These are phyloP conservation scores for Trichechus manatus DNA, from an alignment of 2,113 vertebrate species.

Conservation along the genomic window DNA sequence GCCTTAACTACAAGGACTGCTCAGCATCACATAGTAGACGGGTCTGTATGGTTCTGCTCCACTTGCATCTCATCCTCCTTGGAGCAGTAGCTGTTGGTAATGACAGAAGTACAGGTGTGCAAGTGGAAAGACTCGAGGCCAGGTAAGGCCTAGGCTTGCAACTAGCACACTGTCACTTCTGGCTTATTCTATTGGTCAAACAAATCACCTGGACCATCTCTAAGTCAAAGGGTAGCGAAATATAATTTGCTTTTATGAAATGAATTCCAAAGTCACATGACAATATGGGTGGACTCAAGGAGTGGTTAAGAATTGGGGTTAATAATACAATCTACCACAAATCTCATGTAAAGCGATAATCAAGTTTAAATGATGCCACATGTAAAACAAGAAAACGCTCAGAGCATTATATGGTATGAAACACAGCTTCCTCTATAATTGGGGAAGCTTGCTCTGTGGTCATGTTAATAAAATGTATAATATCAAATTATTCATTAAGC, in stretches of 20 bases:
- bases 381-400: neutral
- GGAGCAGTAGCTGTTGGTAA: neutral
- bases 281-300: neutral
- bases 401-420: no score
- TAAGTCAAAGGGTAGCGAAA: neutral
- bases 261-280: neutral
- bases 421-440: no score
- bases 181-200: neutral
- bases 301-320: neutral
- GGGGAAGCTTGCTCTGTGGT: no score
- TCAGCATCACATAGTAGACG: neutral
- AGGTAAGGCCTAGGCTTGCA: neutral
- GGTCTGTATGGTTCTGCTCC: neutral
- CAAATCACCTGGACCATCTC: neutral
- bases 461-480: no score
- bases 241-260: neutral
- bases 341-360: neutral
- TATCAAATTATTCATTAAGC: no score
- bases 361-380: neutral
- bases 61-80: neutral
- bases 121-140: neutral
- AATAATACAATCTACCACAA: no score
- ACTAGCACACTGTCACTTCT: neutral
- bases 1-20: neutral
- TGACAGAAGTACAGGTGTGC: neutral